phyloP scores from a whole-genome alignment of 2,888 invertebrate genomes.

The Pachliopta kotzebuea region DNA sequence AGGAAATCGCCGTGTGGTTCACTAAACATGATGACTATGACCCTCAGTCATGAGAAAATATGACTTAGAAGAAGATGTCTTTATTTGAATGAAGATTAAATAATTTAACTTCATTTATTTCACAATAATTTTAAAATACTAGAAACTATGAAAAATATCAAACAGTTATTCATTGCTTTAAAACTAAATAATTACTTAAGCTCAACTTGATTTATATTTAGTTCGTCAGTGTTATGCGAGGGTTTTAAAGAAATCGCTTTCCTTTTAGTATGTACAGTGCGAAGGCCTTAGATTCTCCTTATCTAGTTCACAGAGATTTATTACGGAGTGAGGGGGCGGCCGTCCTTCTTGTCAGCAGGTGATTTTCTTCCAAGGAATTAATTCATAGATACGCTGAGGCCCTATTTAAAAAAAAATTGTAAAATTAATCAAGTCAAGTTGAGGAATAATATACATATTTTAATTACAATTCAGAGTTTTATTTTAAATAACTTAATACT shows the following conservation, averaged over 20 bases:
- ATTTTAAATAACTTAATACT: too few relatives aligned
- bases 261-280: conserved; percentile 20
- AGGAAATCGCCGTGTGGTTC: too few relatives aligned
- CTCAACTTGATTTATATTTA: background rate
- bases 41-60: too few relatives aligned
- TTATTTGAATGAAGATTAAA: too few relatives aligned
- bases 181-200: background rate
- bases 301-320: conserved; percentile 47
- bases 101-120: too few relatives aligned
- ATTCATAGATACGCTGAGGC: conserved; percentile 34
- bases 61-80: too few relatives aligned
- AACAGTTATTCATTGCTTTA: too few relatives aligned
- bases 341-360: conserved; percentile 44
- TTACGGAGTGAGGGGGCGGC: conserved; percentile 39
- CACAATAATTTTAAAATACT: too few relatives aligned
- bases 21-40: too few relatives aligned
- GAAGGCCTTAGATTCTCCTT: conserved; percentile 35
- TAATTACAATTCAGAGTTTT: too few relatives aligned
- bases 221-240: conserved; percentile 11
- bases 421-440: background rate
- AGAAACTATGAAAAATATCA: too few relatives aligned
- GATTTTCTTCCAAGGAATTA: conserved; percentile 41
- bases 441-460: too few relatives aligned
- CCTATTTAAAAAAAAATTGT: background rate
- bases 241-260: conserved; percentile 17